Conservation (phyloP, 2,797 vertebrate genomes). For the Phoeniculus purpureus region DNA sequence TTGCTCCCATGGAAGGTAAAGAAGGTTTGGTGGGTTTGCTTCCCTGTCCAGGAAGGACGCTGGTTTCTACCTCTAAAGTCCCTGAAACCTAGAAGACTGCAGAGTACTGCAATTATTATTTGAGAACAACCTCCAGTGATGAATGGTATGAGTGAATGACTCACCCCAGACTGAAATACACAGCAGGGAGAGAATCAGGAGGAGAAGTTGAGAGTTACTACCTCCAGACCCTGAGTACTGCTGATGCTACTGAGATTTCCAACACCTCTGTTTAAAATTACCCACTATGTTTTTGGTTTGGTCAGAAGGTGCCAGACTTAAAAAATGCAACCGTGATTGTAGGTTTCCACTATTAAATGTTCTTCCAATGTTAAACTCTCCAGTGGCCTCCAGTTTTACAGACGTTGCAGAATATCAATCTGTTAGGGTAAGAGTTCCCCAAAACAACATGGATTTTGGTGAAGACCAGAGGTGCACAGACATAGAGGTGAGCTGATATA, state of each 20-base stretch:
- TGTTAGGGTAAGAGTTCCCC: neutral
- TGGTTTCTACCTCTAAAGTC: neutral
- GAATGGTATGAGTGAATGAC: neutral
- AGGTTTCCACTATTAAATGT: neutral
- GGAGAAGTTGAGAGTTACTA: neutral
- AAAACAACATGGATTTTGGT: neutral
- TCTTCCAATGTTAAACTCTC: neutral
- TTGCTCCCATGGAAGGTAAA: neutral
- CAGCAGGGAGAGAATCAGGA: neutral
- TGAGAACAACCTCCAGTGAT: neutral
- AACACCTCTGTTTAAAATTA: neutral
- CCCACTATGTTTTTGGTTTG: neutral
- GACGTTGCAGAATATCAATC: neutral
- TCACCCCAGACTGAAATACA: neutral
- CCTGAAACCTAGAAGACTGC: neutral
- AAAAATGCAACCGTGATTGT: neutral
- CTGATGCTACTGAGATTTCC: neutral
- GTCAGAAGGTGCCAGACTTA: neutral
- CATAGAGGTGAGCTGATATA: constrained; percentile 32
- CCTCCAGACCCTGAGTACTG: neutral
- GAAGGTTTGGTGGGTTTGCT: neutral
- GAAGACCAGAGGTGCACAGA: constrained; percentile 26
- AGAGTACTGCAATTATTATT: neutral
- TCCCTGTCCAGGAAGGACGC: neutral
- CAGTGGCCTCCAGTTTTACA: neutral